These are phyloP conservation scores for Toxostoma redivivum DNA, from an alignment of 2,113 vertebrate species.

Conservation along the genomic window DNA sequence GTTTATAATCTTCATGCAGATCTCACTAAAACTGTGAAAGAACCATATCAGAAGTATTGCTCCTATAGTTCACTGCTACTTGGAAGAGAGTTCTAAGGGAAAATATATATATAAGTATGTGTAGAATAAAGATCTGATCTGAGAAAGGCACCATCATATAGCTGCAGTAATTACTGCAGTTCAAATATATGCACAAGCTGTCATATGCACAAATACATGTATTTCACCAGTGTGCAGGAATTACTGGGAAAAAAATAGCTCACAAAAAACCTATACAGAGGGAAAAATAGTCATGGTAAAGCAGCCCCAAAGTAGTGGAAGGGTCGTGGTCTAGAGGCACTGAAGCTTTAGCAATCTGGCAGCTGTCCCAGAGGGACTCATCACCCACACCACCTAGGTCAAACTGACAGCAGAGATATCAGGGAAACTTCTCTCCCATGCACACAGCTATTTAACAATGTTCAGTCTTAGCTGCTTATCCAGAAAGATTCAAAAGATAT, in stretches of 20 bases:
- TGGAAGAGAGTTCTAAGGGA: background rate
- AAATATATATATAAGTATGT: background rate
- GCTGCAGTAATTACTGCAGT: background rate
- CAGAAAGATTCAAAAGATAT: conserved; percentile 4
- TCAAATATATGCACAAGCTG: background rate
- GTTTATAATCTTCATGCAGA: background rate
- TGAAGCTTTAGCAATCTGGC: conserved; percentile 74
- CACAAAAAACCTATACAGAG: background rate
- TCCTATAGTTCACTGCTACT: background rate
- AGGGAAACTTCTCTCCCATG: background rate
- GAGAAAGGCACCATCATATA: background rate
- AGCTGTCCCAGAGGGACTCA: conserved; percentile 73
- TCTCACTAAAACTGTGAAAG: background rate
- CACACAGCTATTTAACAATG: background rate
- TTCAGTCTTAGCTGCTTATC: background rate
- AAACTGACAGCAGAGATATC: conserved; percentile 66
- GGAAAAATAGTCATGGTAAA: background rate
- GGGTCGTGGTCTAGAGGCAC: conserved; percentile 66
- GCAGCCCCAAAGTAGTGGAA: background rate
- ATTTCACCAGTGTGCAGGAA: background rate
- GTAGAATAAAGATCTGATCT: background rate
- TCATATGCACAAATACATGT: background rate
- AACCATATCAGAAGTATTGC: background rate
- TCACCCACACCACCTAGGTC: conserved; percentile 76
- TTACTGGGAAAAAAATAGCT: background rate